Percentiles rank a stretch among this genome's conserved stretches.
Conservation (phyloP, 2,113 vertebrate species). For the Pseudorasbora parva region DNA sequence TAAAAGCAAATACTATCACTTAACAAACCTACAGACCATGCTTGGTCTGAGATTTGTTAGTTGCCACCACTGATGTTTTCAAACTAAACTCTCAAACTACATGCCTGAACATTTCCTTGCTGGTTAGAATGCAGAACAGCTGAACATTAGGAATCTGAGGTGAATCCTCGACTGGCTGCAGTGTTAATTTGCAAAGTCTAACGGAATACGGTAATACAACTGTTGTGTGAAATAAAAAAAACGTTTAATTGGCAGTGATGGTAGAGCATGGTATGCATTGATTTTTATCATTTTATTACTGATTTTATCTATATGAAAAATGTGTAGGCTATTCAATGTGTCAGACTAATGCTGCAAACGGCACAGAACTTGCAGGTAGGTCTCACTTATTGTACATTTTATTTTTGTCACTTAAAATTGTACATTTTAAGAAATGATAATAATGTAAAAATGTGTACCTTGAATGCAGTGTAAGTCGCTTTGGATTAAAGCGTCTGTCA, state of each 20-base stretch:
- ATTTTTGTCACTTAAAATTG: too few relatives aligned
- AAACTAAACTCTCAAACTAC: neutral
- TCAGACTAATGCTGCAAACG: slow-evolving; percentile 62
- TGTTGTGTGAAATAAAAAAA: slow-evolving; percentile 10
- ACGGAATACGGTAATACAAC: neutral
- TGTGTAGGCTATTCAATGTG: slow-evolving; percentile 57
- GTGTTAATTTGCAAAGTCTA: neutral
- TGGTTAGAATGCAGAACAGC: slow-evolving; percentile 1
- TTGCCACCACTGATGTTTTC: too few relatives aligned
- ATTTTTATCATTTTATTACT: slow-evolving; percentile 42
- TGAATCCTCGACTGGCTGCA: neutral
- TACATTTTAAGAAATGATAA: too few relatives aligned
- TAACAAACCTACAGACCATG: neutral
- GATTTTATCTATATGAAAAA: slow-evolving; percentile 74
- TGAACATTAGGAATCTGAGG: neutral
- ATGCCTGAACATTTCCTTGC: neutral
- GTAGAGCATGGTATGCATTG: slow-evolving; percentile 10
- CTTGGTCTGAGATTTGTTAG: neutral
- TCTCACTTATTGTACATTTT: slow-evolving; percentile 8
- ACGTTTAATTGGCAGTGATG: slow-evolving; percentile 31
- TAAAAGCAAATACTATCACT: neutral
- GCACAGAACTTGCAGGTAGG: slow-evolving; percentile 53
- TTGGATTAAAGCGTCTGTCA: too few relatives aligned
- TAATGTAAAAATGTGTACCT: too few relatives aligned
- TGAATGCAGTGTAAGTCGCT: too few relatives aligned